These are phyloP conservation scores for Dynastes maya DNA, from an alignment of 2,888 invertebrate species.

Conservation along the genomic window DNA sequence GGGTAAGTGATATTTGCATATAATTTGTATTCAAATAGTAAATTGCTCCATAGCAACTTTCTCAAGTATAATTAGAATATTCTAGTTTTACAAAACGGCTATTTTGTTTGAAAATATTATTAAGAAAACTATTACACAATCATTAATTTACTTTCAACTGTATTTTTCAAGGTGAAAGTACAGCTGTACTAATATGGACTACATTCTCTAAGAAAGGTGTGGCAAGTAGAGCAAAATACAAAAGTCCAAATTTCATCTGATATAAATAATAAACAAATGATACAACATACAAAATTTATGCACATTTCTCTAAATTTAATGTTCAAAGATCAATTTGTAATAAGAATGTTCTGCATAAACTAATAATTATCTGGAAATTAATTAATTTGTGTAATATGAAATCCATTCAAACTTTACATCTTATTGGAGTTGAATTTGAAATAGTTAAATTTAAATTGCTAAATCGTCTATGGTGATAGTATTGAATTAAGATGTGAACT, in stretches of 20 bases:
- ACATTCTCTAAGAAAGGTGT: slow-evolving; percentile 30
- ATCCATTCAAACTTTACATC: too few species aligned
- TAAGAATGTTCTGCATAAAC: neutral
- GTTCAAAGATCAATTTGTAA: slow-evolving; percentile 21
- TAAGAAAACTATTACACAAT: too few species aligned
- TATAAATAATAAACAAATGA: slow-evolving; percentile 9
- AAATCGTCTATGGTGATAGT: too few species aligned
- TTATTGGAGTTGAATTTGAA: too few species aligned
- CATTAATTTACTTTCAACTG: neutral
- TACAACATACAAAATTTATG: neutral
- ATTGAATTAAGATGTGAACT: too few species aligned
- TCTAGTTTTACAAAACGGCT: neutral
- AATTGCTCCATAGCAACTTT: neutral
- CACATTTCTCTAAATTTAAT: neutral
- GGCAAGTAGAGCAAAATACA: slow-evolving; percentile 11
- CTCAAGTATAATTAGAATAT: neutral
- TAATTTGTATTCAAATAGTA: slow-evolving; percentile 8
- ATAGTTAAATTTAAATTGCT: too few species aligned
- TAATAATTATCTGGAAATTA: slow-evolving; percentile 10
- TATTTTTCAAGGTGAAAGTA: slow-evolving; percentile 39
- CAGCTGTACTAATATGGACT: neutral
- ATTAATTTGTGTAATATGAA: neutral
- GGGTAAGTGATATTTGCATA: slow-evolving; percentile 72
- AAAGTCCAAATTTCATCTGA: slow-evolving; percentile 19
- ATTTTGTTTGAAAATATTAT: neutral